Evolutionary conservation across 2,888 invertebrate species (phyloP).

Genomic region (Brachynemurus nebulosus): DNA sequence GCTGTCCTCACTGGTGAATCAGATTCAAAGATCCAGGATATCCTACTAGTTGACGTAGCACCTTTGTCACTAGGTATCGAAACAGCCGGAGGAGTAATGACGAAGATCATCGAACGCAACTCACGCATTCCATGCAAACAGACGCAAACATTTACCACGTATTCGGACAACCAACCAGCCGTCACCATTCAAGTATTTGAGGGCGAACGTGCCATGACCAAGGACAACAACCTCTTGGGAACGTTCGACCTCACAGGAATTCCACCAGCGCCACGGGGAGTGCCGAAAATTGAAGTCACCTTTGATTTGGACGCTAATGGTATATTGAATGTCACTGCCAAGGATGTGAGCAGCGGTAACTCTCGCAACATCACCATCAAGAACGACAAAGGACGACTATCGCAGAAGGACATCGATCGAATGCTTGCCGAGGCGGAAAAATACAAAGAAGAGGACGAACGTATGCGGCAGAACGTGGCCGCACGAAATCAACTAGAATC

Average conservation of each 20-base stretch:
- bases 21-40: constrained; percentile 60
- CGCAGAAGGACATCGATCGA: constrained; percentile 67
- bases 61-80: constrained; percentile 62
- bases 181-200: constrained; percentile 46
- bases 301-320: constrained; percentile 65
- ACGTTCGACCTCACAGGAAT: constrained; percentile 53
- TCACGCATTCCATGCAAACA: constrained; percentile 41
- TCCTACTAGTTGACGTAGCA: constrained; percentile 52
- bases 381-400: constrained; percentile 68
- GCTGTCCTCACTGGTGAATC: constrained; percentile 31
- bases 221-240: constrained; percentile 57
- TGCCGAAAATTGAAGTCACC: constrained; percentile 54
- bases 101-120: constrained; percentile 43
- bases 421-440: constrained; percentile 63
- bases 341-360: constrained; percentile 45
- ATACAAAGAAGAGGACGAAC: constrained; percentile 58
- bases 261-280: constrained; percentile 52
- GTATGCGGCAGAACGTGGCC: constrained; percentile 48
- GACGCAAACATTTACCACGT: constrained; percentile 47
- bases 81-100: constrained; percentile 70
- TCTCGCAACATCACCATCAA: constrained; percentile 65
- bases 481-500: constrained; percentile 59
- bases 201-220: constrained; percentile 70
- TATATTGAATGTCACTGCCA: constrained; percentile 42
- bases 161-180: constrained; percentile 50